phyloP scores from a whole-genome alignment of 2,797 vertebrate species.

The Paedocypris micromegethes region DNA sequence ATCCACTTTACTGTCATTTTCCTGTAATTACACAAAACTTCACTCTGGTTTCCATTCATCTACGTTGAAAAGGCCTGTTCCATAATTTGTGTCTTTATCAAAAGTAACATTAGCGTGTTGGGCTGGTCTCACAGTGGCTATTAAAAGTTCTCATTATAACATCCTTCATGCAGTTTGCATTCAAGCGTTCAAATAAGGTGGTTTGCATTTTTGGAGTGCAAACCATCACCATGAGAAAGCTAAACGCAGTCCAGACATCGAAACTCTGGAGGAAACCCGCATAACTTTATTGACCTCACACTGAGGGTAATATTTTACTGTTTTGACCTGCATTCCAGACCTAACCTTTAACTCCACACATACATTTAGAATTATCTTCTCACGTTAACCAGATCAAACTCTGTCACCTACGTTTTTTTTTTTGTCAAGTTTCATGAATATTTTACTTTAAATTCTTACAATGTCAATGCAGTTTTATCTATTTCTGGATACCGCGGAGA shows the following conservation, averaged over 20 bases:
- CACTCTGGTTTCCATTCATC: slow-evolving; percentile 53
- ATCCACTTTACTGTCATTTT: slow-evolving; percentile 60
- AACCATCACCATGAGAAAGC: slow-evolving; percentile 58
- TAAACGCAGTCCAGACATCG: slow-evolving; percentile 57
- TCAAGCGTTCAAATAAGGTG: slow-evolving; percentile 54
- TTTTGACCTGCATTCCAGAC: slow-evolving; percentile 52
- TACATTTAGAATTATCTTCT: slow-evolving; percentile 51
- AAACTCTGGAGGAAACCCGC: slow-evolving; percentile 54
- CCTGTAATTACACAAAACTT: slow-evolving; percentile 60
- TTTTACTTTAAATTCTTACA: no score
- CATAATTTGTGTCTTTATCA: slow-evolving; percentile 42
- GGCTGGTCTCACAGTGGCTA: slow-evolving; percentile 50
- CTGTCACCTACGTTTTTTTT: no score
- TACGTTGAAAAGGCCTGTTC: slow-evolving; percentile 43
- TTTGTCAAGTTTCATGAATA: no score
- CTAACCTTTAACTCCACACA: slow-evolving; percentile 38
- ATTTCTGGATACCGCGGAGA: no score
- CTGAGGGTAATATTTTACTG: slow-evolving; percentile 57
- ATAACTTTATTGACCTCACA: slow-evolving; percentile 59
- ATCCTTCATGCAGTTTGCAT: slow-evolving; percentile 59
- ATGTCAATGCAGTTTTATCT: no score
- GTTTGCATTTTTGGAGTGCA: slow-evolving; percentile 48
- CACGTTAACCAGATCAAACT: slow-evolving; percentile 50
- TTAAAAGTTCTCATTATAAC: slow-evolving; percentile 54
- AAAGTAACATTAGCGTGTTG: slow-evolving; percentile 49